Evolutionary conservation across 2,113 vertebrate genomes (phyloP).

Genomic region (Peromyscus leucopus): DNA sequence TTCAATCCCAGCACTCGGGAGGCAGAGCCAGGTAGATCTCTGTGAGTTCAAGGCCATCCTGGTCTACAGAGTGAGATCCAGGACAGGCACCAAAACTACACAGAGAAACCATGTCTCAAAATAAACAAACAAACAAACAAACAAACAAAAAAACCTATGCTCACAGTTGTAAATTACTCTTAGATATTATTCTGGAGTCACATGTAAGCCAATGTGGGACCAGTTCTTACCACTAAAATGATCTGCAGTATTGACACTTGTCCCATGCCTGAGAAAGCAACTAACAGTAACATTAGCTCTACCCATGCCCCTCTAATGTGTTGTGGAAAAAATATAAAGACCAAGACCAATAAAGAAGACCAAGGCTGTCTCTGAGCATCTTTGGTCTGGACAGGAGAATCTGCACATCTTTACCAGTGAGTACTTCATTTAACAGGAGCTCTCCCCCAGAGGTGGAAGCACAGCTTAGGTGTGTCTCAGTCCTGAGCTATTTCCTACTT

Average conservation of each 20-base stretch:
- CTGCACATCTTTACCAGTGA: background rate
- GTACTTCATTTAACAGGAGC: background rate
- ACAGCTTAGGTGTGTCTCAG: background rate
- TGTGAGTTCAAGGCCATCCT: no score
- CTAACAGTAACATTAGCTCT: background rate
- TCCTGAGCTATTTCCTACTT: background rate
- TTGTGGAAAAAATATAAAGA: background rate
- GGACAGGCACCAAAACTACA: no score
- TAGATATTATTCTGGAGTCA: slow-evolving; percentile 27
- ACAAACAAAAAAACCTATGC: no score
- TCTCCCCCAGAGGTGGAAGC: background rate
- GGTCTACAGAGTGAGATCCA: no score
- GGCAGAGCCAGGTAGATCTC: no score
- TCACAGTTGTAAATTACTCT: slow-evolving; percentile 6
- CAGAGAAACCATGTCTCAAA: no score
- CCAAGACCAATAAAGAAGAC: background rate
- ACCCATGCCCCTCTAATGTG: background rate
- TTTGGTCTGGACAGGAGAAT: background rate
- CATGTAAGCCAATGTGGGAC: background rate
- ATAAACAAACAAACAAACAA: no score
- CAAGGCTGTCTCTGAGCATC: background rate
- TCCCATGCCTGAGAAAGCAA: background rate
- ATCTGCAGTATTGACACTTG: background rate
- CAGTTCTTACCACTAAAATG: background rate
- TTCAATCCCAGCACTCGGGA: no score